Percentiles rank a stretch among this genome's conserved stretches.
Evolutionary conservation across 2,888 invertebrate species (phyloP).

Genomic region (Choristoneura rosaceana): DNA sequence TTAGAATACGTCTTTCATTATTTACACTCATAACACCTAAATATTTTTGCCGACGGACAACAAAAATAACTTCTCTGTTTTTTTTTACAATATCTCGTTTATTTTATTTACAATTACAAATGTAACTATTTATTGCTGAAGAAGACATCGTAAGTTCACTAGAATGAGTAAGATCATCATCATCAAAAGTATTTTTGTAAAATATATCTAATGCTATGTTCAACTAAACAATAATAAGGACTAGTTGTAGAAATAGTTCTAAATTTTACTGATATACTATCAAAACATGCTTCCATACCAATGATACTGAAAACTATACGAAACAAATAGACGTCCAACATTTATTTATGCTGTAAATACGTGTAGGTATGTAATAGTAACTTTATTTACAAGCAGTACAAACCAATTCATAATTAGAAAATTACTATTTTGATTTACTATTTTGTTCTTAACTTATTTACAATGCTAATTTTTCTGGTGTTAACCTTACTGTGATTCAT

Average conservation of each 20-base stretch:
- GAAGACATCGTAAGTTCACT: slow-evolving; percentile 74
- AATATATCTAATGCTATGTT: slow-evolving; percentile 74
- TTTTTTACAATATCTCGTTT: slow-evolving; percentile 74
- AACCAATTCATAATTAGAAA: slow-evolving; percentile 71
- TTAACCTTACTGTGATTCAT: slow-evolving; percentile 84
- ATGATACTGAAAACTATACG: slow-evolving; percentile 49
- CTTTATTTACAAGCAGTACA: slow-evolving; percentile 76
- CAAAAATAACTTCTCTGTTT: slow-evolving; percentile 81
- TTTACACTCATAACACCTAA: slow-evolving; percentile 61
- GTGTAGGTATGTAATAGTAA: slow-evolving; percentile 52
- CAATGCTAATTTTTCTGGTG: slow-evolving; percentile 82
- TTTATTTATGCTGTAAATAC: slow-evolving; percentile 51
- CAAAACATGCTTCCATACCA: slow-evolving; percentile 57
- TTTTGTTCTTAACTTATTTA: slow-evolving; percentile 79
- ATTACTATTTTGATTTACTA: slow-evolving; percentile 64
- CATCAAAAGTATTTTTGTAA: slow-evolving; percentile 69
- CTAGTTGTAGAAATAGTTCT: slow-evolving; percentile 83
- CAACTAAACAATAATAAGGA: slow-evolving; percentile 77
- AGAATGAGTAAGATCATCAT: slow-evolving; percentile 66
- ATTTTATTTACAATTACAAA: slow-evolving; percentile 81
- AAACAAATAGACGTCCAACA: slow-evolving; percentile 53
- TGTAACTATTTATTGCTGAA: slow-evolving; percentile 80
- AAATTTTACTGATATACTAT: slow-evolving; percentile 63
- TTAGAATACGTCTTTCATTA: slow-evolving; percentile 35
- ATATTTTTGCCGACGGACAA: slow-evolving; percentile 71